phyloP scores from a whole-genome alignment of 2,888 invertebrate genomes.

The Neuroscelio doddi region DNA sequence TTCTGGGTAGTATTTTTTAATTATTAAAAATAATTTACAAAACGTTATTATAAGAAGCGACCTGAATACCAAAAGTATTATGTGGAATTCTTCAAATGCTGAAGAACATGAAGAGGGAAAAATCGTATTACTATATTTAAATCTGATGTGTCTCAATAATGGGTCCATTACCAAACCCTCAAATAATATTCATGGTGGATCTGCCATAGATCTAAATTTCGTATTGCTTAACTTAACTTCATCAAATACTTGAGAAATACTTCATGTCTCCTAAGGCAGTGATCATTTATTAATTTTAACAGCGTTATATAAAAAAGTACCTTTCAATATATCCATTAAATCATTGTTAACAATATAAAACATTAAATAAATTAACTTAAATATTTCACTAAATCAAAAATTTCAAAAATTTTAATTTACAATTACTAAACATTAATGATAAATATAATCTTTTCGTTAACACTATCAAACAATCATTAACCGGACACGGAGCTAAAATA shows the following conservation, averaged over 20 bases:
- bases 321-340: not conserved
- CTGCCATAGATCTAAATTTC: not conserved
- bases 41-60: too few species aligned
- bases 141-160: too few species aligned
- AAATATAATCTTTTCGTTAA: not conserved
- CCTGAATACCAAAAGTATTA: too few species aligned
- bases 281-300: not conserved
- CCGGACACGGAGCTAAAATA: not conserved
- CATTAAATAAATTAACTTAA: not conserved
- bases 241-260: not conserved
- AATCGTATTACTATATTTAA: too few species aligned
- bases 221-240: not conserved
- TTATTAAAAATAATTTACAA: too few species aligned
- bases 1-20: too few species aligned
- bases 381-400: not conserved
- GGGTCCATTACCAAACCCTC: not conserved
- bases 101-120: too few species aligned
- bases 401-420: not conserved
- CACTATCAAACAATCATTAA: not conserved
- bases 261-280: not conserved
- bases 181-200: not conserved
- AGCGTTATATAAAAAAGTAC: not conserved
- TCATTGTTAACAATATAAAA: not conserved
- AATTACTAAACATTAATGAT: not conserved
- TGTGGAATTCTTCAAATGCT: too few species aligned